A percentile compares a stretch with the other conserved stretches of the same genome.
Evolutionary conservation across 1,140 invertebrate genomes (phyloP).

Genomic region (Leptestheria dahalacensis): DNA sequence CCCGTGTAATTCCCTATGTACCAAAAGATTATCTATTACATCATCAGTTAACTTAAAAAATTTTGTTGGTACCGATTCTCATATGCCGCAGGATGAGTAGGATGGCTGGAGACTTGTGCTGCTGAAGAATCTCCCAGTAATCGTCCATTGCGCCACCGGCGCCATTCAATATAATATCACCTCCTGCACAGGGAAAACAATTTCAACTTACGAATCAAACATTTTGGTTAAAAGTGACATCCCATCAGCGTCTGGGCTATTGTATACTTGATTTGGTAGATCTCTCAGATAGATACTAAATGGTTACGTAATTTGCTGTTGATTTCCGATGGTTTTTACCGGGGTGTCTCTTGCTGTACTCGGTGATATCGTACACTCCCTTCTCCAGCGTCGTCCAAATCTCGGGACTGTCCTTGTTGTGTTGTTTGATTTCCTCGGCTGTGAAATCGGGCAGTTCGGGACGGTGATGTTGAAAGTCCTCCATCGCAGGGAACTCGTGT

Average conservation of each 20-base stretch:
- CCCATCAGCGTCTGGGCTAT: no score
- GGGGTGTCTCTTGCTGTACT: slow-evolving; percentile 37
- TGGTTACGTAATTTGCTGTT: no score
- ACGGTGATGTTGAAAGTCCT: neutral
- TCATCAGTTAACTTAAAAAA: neutral
- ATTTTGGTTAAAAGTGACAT: no score
- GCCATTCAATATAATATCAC: slow-evolving; percentile 38
- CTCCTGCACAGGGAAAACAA: no score
- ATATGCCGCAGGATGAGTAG: neutral
- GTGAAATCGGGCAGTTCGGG: slow-evolving; percentile 30
- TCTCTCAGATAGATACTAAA: no score
- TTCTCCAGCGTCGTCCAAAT: slow-evolving; percentile 38
- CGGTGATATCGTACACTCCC: slow-evolving; percentile 43
- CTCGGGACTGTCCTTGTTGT: slow-evolving; percentile 29
- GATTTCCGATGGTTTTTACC: no score
- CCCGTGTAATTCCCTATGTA: slow-evolving; percentile 14
- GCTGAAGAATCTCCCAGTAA: slow-evolving; percentile 39
- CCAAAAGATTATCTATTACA: neutral
- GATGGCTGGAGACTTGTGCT: slow-evolving; percentile 31
- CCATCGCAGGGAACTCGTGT: neutral
- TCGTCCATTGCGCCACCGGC: slow-evolving; percentile 37
- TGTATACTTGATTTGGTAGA: no score
- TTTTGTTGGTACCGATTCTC: slow-evolving; percentile 11
- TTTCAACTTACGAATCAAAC: no score
- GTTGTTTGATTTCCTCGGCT: slow-evolving; percentile 31